Evolutionary conservation across 2,888 invertebrate species (phyloP).

Genomic region (Artemia sinica): DNA sequence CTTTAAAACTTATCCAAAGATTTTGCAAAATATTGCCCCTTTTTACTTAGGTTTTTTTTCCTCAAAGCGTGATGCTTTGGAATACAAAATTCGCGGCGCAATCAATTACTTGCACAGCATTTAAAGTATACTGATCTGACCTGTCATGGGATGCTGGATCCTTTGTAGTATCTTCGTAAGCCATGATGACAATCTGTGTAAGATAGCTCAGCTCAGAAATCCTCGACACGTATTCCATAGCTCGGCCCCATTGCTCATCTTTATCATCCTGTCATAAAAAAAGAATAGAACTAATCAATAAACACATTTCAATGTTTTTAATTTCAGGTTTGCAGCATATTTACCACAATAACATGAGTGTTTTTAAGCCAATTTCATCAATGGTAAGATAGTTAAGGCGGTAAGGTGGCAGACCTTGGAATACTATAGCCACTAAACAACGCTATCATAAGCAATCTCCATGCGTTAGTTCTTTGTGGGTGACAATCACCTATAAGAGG

Average conservation of each 20-base stretch:
- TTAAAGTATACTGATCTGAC: conserved; percentile 25
- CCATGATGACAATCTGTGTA: conserved; percentile 96
- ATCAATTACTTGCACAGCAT: too few relatives aligned
- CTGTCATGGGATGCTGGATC: conserved; percentile 68
- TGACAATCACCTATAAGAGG: too few relatives aligned
- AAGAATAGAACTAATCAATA: conserved; percentile 21
- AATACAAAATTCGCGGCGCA: too few relatives aligned
- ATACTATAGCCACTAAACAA: too few relatives aligned
- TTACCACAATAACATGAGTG: too few relatives aligned
- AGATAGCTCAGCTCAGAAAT: conserved; percentile 97
- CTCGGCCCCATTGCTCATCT: conserved; percentile 94
- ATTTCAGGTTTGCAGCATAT: background rate
- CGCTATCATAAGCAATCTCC: too few relatives aligned
- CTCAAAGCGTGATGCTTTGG: too few relatives aligned
- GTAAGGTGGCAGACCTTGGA: too few relatives aligned
- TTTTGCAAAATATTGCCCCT: background rate
- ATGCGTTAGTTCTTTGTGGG: too few relatives aligned
- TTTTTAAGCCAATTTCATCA: conserved; percentile 22
- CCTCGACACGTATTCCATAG: conserved; percentile 94
- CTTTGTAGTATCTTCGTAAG: conserved; percentile 95
- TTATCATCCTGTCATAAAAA: conserved; percentile 41
- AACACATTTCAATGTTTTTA: background rate
- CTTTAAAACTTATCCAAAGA: background rate
- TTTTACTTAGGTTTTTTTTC: too few relatives aligned
- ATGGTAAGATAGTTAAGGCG: background rate